A percentile compares a stretch with the other conserved stretches of the same genome.
phyloP scores from a whole-genome alignment of 2,113 vertebrate genomes.

The Arizona elegans region DNA sequence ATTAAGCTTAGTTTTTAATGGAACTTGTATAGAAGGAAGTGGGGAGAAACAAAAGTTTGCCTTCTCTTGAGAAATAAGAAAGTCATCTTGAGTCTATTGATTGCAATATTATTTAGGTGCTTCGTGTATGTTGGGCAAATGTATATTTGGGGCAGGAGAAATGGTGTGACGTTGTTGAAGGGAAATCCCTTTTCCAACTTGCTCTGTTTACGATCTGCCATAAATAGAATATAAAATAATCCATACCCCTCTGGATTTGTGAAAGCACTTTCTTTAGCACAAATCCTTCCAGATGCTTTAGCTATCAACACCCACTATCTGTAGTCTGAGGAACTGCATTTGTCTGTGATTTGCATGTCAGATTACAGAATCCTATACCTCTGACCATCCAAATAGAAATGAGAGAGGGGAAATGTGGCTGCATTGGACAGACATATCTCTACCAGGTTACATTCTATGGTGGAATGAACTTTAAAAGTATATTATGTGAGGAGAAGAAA shows the following conservation, averaged over 20 bases:
- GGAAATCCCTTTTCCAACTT: not conserved
- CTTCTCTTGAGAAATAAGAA: not conserved
- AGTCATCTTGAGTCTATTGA: not conserved
- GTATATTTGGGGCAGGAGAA: not conserved
- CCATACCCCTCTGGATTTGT: not conserved
- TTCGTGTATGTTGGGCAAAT: not conserved
- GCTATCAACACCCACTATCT: not conserved
- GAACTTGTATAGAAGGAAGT: not conserved
- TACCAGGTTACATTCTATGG: not conserved
- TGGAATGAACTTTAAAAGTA: not conserved
- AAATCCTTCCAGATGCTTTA: not conserved
- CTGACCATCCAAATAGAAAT: not conserved
- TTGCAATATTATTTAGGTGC: not conserved
- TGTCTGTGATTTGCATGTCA: not conserved
- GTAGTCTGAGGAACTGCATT: not conserved
- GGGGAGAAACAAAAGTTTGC: not conserved
- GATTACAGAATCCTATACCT: not conserved
- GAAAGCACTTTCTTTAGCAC: not conserved
- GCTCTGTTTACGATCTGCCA: not conserved
- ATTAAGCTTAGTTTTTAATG: not conserved
- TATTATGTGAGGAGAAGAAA: not conserved
- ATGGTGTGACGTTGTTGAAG: not conserved
- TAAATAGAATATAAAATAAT: not conserved
- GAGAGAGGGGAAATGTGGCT: not conserved
- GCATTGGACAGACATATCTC: not conserved